phyloP scores from a whole-genome alignment of 2,797 vertebrate genomes.

The Pampus argenteus region DNA sequence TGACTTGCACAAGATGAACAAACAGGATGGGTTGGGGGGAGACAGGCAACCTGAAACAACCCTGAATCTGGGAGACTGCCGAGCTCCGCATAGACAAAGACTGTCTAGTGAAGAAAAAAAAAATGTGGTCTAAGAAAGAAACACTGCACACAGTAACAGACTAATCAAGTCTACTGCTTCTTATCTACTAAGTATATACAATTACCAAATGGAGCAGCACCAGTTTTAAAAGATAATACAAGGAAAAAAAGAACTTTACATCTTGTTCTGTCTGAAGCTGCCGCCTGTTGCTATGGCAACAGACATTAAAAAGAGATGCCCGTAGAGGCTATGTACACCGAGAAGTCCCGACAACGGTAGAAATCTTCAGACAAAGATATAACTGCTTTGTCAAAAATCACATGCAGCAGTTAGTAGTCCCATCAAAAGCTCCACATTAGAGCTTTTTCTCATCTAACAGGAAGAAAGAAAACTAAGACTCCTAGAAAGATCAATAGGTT shows the following conservation, averaged over 20 bases:
- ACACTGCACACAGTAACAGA: constrained; percentile 24
- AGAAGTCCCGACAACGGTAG: constrained; percentile 76
- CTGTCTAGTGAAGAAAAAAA: constrained; percentile 37
- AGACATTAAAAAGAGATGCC: constrained; percentile 80
- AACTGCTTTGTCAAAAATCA: constrained; percentile 62
- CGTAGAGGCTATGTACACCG: constrained; percentile 66
- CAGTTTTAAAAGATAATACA: constrained; percentile 61
- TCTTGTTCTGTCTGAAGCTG: constrained; percentile 68
- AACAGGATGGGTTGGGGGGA: constrained; percentile 39
- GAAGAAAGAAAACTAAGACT: constrained; percentile 63
- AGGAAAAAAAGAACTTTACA: constrained; percentile 68
- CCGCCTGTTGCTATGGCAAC: constrained; percentile 83
- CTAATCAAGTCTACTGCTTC: constrained; percentile 22
- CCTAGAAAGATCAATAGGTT: constrained; percentile 72
- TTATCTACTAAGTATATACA: constrained; percentile 41
- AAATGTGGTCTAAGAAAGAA: constrained; percentile 7
- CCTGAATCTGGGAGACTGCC: constrained; percentile 64
- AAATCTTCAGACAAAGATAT: constrained; percentile 76
- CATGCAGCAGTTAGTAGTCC: constrained; percentile 56
- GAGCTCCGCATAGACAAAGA: constrained; percentile 57
- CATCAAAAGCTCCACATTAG: constrained; percentile 53
- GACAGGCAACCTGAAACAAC: constrained; percentile 79
- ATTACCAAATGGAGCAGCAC: constrained; percentile 71
- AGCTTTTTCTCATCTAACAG: constrained; percentile 44
- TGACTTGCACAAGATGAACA: constrained; percentile 15